Percentiles rank a stretch among this genome's conserved stretches.
Evolutionary conservation across 1,140 invertebrate species (phyloP).

Genomic region (Calosoma granatense): DNA sequence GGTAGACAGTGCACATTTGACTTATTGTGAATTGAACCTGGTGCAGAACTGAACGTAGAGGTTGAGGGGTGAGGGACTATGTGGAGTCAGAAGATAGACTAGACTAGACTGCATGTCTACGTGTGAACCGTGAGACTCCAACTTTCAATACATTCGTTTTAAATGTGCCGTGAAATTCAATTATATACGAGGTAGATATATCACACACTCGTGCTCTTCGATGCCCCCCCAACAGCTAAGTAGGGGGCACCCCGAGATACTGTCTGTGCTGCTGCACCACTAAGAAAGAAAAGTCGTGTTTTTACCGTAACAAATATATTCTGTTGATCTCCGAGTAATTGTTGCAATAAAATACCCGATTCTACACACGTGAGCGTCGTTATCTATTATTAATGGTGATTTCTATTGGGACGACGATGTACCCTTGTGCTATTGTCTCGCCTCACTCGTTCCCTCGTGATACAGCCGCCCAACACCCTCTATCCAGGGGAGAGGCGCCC

Average conservation of each 20-base stretch:
- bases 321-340: constrained; percentile 1
- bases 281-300: not conserved
- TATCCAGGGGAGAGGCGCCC: too few relatives aligned
- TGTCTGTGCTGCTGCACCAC: not conserved
- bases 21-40: too few relatives aligned
- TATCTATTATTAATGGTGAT: not conserved
- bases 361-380: not conserved
- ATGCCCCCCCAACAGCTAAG: not conserved
- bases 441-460: too few relatives aligned
- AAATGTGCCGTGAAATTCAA: constrained; percentile 2
- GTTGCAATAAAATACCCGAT: constrained; percentile 6
- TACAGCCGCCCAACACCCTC: too few relatives aligned
- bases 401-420: not conserved
- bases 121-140: not conserved
- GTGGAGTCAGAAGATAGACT: too few relatives aligned
- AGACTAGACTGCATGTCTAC: not conserved
- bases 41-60: too few relatives aligned
- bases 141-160: not conserved
- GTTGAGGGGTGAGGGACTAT: too few relatives aligned
- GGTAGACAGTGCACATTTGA: too few relatives aligned
- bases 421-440: too few relatives aligned
- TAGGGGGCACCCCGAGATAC: not conserved
- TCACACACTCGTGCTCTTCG: not conserved
- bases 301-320: constrained; percentile 4
- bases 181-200: not conserved